Evolutionary conservation across 2,113 vertebrate genomes (phyloP).

Genomic region (Fulica atra): DNA sequence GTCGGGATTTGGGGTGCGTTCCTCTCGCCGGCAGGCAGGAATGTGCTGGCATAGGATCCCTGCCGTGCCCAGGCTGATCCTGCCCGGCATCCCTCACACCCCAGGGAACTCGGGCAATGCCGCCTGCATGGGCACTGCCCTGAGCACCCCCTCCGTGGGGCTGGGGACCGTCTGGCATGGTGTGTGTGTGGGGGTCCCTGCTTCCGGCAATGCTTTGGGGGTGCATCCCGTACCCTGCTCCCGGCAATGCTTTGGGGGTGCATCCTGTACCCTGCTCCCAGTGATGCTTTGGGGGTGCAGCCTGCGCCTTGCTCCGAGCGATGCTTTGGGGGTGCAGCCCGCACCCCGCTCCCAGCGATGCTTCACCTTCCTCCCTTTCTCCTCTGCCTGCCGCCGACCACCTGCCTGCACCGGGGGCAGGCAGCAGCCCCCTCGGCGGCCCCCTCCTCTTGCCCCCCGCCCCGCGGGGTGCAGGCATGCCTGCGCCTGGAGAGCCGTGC

Average conservation of each 20-base stretch:
- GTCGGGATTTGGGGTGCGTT: fast-evolving
- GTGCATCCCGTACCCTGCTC: not conserved
- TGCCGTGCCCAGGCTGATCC: not conserved
- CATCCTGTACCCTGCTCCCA: not conserved
- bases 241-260: not conserved
- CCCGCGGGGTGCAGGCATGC: constrained; percentile 43
- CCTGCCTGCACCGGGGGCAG: not conserved
- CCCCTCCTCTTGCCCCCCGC: constrained; percentile 8
- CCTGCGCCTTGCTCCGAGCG: not conserved
- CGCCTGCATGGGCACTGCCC: not conserved
- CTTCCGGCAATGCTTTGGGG: not conserved
- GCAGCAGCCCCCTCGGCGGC: not conserved
- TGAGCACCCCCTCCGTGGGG: fast-evolving
- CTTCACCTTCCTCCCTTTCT: not conserved
- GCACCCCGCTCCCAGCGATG: not conserved
- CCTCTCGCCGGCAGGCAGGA: not conserved
- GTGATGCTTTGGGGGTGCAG: not conserved
- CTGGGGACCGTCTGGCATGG: not conserved
- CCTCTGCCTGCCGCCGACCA: not conserved
- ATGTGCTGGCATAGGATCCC: not conserved
- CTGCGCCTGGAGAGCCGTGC: constrained; percentile 10
- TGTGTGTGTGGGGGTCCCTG: not conserved
- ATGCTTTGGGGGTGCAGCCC: not conserved
- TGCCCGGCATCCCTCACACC: not conserved
- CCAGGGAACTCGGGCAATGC: fast-evolving